Percentiles rank a stretch among this genome's conserved stretches.
These are phyloP conservation scores for Cettia cetti DNA, from an alignment of 2,113 vertebrate species.

Conservation along the genomic window DNA sequence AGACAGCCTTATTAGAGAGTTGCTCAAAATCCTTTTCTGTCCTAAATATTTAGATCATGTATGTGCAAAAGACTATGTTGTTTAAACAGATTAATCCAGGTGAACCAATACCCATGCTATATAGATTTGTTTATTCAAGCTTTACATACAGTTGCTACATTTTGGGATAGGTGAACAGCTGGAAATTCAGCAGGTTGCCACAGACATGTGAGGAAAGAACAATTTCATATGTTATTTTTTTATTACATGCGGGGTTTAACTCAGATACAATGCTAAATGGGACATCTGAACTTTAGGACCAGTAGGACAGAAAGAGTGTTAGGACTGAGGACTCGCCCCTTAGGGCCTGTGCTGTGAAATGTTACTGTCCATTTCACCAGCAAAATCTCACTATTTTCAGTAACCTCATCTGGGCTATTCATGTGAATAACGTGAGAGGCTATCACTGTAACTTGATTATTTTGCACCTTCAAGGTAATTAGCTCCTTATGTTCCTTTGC, in stretches of 20 bases:
- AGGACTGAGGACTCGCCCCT: not conserved
- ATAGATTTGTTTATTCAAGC: not conserved
- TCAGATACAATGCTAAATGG: not conserved
- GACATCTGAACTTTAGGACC: not conserved
- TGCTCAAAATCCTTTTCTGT: not conserved
- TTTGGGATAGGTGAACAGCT: not conserved
- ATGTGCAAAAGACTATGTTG: not conserved
- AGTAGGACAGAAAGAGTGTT: not conserved
- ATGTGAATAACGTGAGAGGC: not conserved
- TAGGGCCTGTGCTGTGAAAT: not conserved
- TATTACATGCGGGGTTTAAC: rapidly evolving
- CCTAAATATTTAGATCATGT: not conserved
- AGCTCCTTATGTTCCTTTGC: slow-evolving; percentile 49
- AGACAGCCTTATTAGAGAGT: not conserved
- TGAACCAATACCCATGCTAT: not conserved
- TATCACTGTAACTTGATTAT: slow-evolving; percentile 29
- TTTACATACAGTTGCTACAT: not conserved
- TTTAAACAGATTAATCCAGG: not conserved
- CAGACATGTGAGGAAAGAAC: not conserved
- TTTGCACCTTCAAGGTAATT: slow-evolving; percentile 56
- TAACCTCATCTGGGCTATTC: not conserved
- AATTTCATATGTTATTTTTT: not conserved
- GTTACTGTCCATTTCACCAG: not conserved
- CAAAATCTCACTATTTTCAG: not conserved
- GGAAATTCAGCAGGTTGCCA: slow-evolving; percentile 14